These are phyloP conservation scores for Lophius piscatorius DNA, from an alignment of 2,113 vertebrate species.

Conservation along the genomic window DNA sequence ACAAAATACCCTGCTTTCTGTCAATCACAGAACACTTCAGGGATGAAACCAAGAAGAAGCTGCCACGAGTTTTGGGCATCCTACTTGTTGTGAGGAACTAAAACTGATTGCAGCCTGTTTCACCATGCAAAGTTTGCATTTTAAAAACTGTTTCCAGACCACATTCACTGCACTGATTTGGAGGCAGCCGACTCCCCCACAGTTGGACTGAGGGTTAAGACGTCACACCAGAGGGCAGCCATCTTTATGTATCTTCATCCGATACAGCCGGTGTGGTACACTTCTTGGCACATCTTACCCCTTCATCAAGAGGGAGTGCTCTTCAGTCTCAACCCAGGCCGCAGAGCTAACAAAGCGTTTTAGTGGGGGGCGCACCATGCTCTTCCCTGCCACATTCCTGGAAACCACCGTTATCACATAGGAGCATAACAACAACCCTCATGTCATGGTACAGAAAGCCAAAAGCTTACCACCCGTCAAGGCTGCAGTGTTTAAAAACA, in stretches of 20 bases:
- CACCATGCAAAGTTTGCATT: not conserved
- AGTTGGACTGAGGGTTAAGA: not conserved
- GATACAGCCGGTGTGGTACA: slow-evolving; percentile 14
- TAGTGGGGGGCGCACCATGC: slow-evolving; percentile 82
- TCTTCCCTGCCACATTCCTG: slow-evolving; percentile 86
- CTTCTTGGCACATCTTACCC: slow-evolving; percentile 83
- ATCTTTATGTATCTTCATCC: slow-evolving; percentile 45
- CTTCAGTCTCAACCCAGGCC: slow-evolving; percentile 87
- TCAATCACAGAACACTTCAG: not conserved
- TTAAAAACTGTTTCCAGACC: not conserved
- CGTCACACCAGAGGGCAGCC: slow-evolving; percentile 16
- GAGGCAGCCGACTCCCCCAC: not conserved
- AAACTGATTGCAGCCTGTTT: not conserved
- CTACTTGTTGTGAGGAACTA: not conserved
- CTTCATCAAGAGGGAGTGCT: slow-evolving; percentile 78
- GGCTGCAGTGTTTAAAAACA: not conserved
- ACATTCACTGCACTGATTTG: not conserved
- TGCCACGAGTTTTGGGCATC: too few relatives aligned
- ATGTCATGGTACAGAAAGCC: slow-evolving; percentile 7
- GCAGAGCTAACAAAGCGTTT: slow-evolving; percentile 90
- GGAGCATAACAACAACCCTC: slow-evolving; percentile 42
- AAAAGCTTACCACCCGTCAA: not conserved
- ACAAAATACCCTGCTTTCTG: not conserved
- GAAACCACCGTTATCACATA: slow-evolving; percentile 70
- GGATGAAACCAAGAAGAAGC: not conserved